phyloP scores from a whole-genome alignment of 2,888 invertebrate genomes.

The Euzetes globulus region DNA sequence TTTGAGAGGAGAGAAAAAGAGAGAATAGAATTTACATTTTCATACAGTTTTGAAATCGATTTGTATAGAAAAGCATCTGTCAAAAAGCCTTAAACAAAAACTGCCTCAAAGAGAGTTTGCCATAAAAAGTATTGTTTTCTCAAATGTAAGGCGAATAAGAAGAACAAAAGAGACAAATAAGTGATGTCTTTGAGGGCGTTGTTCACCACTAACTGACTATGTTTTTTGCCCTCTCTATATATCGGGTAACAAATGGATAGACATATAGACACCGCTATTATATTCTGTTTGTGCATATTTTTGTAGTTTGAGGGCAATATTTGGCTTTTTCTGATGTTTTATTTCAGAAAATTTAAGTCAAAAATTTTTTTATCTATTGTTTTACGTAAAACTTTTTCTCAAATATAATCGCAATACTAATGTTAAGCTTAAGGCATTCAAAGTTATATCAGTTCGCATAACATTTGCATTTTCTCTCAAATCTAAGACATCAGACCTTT shows the following conservation, averaged over 20 bases:
- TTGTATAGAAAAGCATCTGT: neutral
- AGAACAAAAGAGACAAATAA: constrained; percentile 17
- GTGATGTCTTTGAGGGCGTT: constrained; percentile 9
- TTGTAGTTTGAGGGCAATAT: constrained; percentile 6
- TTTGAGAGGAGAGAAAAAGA: neutral
- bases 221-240: neutral
- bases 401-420: constrained; percentile 10
- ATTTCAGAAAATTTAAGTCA: neutral
- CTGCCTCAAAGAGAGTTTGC: neutral
- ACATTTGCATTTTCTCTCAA: neutral
- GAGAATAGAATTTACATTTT: constrained; percentile 4
- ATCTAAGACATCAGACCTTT: neutral
- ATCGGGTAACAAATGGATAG: neutral
- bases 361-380: neutral
- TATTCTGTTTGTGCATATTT: neutral
- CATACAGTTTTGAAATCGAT: constrained; percentile 10
- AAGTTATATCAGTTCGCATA: neutral
- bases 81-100: constrained; percentile 19
- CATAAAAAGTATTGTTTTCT: neutral
- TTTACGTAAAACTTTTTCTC: neutral
- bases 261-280: constrained; percentile 1
- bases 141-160: neutral
- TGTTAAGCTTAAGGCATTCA: neutral
- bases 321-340: neutral
- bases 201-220: neutral